A percentile compares a stretch with the other conserved stretches of the same genome.
phyloP scores from a whole-genome alignment of 2,797 vertebrate genomes.

The Cheirogaleus major region DNA sequence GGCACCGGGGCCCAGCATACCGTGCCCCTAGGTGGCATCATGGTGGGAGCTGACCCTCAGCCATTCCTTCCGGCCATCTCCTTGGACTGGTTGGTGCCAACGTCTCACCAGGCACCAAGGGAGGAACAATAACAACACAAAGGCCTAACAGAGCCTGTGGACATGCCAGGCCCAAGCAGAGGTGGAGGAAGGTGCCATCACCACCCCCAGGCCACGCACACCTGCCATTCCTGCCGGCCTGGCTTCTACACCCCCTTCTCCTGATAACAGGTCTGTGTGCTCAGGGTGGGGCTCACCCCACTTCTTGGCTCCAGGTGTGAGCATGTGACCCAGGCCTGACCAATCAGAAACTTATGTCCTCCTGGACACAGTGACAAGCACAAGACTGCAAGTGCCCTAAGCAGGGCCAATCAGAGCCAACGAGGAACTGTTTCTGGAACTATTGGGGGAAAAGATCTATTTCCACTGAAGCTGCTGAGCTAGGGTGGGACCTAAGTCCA shows the following conservation, averaged over 20 bases:
- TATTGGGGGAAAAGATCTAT: neutral
- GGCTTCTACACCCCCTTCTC: neutral
- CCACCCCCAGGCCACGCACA: too few relatives aligned
- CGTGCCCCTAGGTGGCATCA: rapidly evolving
- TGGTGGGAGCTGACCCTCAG: neutral
- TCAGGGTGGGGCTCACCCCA: neutral
- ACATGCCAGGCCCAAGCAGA: neutral
- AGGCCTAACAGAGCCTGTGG: neutral
- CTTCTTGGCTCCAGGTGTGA: neutral
- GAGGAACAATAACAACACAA: neutral
- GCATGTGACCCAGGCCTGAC: neutral
- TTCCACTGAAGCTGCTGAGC: neutral
- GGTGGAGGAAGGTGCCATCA: neutral
- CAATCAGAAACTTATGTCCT: neutral
- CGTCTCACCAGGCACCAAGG: neutral
- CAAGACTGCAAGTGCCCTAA: neutral
- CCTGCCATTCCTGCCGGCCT: neutral
- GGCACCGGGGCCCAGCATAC: neutral
- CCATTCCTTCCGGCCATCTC: neutral
- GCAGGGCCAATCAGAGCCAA: neutral
- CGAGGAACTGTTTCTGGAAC: neutral
- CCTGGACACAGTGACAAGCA: neutral
- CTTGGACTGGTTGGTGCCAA: neutral
- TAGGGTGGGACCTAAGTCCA: neutral
- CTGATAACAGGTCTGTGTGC: neutral